These are phyloP conservation scores for Eremophila alpestris DNA, from an alignment of 2,797 vertebrate species.

Conservation along the genomic window DNA sequence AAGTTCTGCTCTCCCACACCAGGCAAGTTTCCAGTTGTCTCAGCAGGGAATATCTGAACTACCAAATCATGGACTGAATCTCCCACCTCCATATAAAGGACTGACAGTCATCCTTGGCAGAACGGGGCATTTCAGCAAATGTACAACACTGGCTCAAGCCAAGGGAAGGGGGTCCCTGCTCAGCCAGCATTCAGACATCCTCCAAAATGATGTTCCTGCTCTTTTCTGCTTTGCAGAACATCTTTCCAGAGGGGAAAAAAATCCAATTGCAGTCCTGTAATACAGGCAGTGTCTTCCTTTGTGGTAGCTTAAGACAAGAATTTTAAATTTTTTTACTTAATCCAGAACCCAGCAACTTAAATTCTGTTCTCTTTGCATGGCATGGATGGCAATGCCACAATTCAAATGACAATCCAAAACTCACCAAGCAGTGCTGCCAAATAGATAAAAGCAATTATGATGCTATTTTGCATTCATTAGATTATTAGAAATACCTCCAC, in stretches of 20 bases:
- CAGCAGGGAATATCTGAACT: not conserved
- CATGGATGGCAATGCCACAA: not conserved
- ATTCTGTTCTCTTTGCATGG: not conserved
- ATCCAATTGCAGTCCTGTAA: accelerated
- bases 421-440: not conserved
- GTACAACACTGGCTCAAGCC: not conserved
- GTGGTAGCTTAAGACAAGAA: not conserved
- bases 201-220: not conserved
- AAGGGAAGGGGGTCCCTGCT: not conserved
- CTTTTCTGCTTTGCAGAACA: not conserved
- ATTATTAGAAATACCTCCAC: not conserved
- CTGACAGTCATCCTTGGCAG: not conserved
- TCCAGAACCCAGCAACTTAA: not conserved
- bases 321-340: not conserved
- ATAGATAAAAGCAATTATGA: not conserved
- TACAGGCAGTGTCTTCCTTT: not conserved
- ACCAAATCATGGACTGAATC: not conserved
- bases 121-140: not conserved
- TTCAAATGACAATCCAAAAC: not conserved
- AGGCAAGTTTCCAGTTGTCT: constrained; percentile 18
- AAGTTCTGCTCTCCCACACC: not conserved
- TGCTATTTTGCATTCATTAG: not conserved
- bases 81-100: not conserved
- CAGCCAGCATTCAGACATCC: not conserved
- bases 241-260: not conserved